Conservation (phyloP, 2,888 invertebrate genomes). For the Cryptosula pallasiana region DNA sequence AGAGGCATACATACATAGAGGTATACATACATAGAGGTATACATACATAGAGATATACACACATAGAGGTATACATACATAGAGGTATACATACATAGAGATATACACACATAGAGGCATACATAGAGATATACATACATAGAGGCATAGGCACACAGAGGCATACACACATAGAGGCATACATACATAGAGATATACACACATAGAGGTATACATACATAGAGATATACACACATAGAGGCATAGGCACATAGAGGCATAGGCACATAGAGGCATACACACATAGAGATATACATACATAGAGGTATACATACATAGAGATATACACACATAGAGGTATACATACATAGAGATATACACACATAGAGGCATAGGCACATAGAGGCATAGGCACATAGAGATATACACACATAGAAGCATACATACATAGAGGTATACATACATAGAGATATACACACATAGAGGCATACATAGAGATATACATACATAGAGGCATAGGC, state of each 20-base stretch:
- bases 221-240: too few species aligned
- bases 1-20: not conserved
- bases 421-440: too few species aligned
- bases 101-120: too few species aligned
- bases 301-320: not conserved
- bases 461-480: too few species aligned
- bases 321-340: too few species aligned
- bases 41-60: not conserved
- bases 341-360: too few species aligned
- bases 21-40: not conserved
- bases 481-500: not conserved
- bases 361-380: not conserved
- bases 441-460: too few species aligned
- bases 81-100: not conserved
- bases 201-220: too few species aligned
- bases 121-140: too few species aligned
- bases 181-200: too few species aligned
- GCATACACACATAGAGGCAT: not conserved
- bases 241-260: not conserved
- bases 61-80: too few species aligned
- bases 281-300: not conserved
- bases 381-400: not conserved
- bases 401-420: conserved; percentile 6
- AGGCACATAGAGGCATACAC: not conserved
- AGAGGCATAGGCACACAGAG: not conserved